A percentile compares a stretch with the other conserved stretches of the same genome.
phyloP scores from a whole-genome alignment of 2,113 vertebrate species.

The Gallinago media region DNA sequence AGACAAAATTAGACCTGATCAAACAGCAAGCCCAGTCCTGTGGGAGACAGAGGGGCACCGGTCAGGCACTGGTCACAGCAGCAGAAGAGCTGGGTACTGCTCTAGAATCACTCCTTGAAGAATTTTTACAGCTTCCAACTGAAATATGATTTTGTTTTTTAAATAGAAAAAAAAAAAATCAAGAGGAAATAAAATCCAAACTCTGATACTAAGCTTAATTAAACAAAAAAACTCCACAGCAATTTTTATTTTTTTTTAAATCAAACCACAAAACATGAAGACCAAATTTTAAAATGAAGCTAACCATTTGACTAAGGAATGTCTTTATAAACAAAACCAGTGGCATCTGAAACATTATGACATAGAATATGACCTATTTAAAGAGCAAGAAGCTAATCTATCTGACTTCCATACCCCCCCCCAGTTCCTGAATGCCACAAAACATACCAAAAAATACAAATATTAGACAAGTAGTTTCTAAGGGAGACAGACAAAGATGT shows the following conservation, averaged over 20 bases:
- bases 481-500: background rate
- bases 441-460: background rate
- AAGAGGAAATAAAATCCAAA: background rate
- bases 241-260: background rate
- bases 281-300: background rate
- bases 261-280: background rate
- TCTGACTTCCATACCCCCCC: background rate
- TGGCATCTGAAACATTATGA: rapidly evolving
- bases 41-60: background rate
- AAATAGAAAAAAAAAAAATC: background rate
- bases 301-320: background rate
- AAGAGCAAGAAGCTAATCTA: background rate
- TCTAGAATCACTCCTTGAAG: background rate
- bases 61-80: too few relatives aligned
- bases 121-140: background rate
- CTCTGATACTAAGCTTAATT: background rate
- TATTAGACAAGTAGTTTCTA: background rate
- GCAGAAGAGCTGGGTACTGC: background rate
- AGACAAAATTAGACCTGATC: background rate
- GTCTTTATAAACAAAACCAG: background rate
- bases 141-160: background rate
- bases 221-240: background rate
- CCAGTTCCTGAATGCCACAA: background rate
- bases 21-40: background rate
- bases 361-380: background rate